Evolutionary conservation across 2,888 invertebrate genomes (phyloP), one percentile per base, ranked within the genome.

Genomic region (Leucophenga montana): DNA sequence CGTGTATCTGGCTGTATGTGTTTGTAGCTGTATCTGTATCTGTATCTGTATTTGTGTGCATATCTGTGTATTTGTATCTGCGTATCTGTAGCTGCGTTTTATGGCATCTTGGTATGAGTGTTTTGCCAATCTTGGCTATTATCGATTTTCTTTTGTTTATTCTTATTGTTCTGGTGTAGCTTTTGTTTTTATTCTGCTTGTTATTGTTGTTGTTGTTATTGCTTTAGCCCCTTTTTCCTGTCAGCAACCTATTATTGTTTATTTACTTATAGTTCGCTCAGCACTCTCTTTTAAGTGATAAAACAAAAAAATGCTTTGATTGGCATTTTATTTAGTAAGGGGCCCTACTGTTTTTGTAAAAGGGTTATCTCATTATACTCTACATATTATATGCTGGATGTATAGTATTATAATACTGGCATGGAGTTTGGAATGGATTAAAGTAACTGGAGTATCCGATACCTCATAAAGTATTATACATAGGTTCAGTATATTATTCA

Each of bases 91-190:
- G 13, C 44, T 44, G 56, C 16, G 57, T 56, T 56, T 56, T 67
- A 27, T 61, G 14, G 39, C 70, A 61, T 69, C 70, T 66, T 56
- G 73, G 70, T 56, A 16, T 31, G 56, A 56, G 56, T 75, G 69
- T 80, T 77, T 78, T 84, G 84, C 85, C 85, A 86, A 85, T 80
- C 80, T 85, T 84, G 77, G 78, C 78, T 77, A 78, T 76, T 85
- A 83, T 86, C 78, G 85, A 85, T 85, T 85, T 84, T 80, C 75
- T 78, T 73, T 82, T 77, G 73, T 80, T 77, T 74, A 72, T 62
- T 69, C 57, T 57, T 18, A 53, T 67, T 46, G 3, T 53, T 66
- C 57, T 57, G 8, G 13, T 57, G 18, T 39, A 18, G 18, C n/a
- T 16, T 61, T 39, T 62, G 14, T 61, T 62, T 9, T 44, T 50